Evolutionary conservation across 2,113 vertebrate genomes (phyloP).

Genomic region (Cyprinodon variegatus): DNA sequence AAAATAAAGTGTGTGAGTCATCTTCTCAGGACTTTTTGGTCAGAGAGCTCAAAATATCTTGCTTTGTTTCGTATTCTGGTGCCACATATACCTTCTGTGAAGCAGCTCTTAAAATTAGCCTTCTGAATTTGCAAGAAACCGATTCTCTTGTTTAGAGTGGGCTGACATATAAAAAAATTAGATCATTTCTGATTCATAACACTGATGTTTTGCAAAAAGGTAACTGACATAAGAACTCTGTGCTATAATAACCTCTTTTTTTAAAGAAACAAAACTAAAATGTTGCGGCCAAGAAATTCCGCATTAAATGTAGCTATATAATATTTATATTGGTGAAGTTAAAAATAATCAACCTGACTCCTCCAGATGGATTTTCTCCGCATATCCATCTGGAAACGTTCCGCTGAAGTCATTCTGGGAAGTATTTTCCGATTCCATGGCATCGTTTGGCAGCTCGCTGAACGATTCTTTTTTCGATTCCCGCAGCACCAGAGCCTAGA

Average conservation of each 20-base stretch:
- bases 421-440: too few species aligned
- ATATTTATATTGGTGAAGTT: too few species aligned
- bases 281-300: too few species aligned
- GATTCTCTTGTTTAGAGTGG: background rate
- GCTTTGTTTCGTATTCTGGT: slow-evolving; percentile 2
- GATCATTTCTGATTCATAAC: background rate
- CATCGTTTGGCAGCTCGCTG: too few species aligned
- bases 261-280: too few species aligned
- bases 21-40: slow-evolving; percentile 20
- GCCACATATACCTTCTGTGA: slow-evolving; percentile 5
- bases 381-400: too few species aligned
- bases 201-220: background rate
- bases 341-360: too few species aligned
- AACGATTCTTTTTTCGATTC: too few species aligned
- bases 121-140: background rate
- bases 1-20: slow-evolving; percentile 7
- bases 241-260: background rate
- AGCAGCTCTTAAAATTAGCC: background rate
- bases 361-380: too few species aligned
- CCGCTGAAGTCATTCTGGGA: too few species aligned
- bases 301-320: too few species aligned
- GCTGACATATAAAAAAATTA: background rate
- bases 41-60: slow-evolving; percentile 1
- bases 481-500: too few species aligned
- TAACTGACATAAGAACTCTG: background rate